Evolutionary conservation across 2,797 vertebrate genomes (phyloP).

Genomic region (Hippopotamyrus pictus): DNA sequence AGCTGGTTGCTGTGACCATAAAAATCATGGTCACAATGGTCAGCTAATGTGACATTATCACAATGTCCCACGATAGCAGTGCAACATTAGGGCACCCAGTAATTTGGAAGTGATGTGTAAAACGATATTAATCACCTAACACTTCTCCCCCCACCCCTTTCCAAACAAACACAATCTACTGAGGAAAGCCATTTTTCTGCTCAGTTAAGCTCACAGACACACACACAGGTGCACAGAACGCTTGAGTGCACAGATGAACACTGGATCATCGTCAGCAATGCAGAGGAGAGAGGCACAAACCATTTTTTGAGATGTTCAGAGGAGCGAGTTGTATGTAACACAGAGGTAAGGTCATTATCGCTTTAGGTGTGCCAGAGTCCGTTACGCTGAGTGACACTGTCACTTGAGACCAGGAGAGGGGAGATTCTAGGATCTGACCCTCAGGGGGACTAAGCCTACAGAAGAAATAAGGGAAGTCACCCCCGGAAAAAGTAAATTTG

Average conservation of each 20-base stretch:
- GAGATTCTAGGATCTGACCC: not conserved
- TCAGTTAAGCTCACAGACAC: not conserved
- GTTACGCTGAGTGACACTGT: not conserved
- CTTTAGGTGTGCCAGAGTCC: not conserved
- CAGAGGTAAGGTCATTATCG: not conserved
- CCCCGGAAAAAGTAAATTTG: not conserved
- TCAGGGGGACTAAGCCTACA: not conserved
- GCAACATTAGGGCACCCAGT: not conserved
- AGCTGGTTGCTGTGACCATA: not conserved
- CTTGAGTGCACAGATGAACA: not conserved
- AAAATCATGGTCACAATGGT: not conserved
- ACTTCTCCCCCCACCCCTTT: not conserved
- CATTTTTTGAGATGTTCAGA: not conserved
- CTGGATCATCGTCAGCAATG: not conserved
- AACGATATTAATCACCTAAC: not conserved
- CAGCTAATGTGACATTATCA: not conserved
- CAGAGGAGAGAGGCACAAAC: not conserved
- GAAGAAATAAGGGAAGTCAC: not conserved
- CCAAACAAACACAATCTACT: not conserved
- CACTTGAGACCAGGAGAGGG: not conserved
- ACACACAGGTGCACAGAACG: not conserved
- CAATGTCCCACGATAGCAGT: not conserved
- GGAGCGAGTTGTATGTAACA: not conserved
- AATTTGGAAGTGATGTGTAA: not conserved
- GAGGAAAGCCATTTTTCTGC: constrained; percentile 5